A percentile compares a stretch with the other conserved stretches of the same genome.
These are phyloP conservation scores for Pterocles burchelli DNA, from an alignment of 2,113 vertebrate genomes.

Conservation along the genomic window DNA sequence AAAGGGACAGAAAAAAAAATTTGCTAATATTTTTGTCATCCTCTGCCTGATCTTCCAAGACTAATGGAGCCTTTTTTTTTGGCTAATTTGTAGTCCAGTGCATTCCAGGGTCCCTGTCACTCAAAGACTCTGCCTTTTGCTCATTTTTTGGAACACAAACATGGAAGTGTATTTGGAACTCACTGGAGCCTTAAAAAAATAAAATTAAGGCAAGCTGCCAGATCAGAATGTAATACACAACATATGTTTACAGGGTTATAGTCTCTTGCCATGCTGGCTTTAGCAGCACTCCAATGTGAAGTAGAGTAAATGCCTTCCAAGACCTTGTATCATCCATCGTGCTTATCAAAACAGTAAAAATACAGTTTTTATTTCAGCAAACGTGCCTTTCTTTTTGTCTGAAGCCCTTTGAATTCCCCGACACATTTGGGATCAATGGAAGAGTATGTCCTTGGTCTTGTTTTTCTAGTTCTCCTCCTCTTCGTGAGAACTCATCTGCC, in stretches of 20 bases:
- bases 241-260: conserved; percentile 57
- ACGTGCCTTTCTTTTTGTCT: conserved; percentile 30
- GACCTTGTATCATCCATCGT: conserved; percentile 23
- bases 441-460: not conserved
- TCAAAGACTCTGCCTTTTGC: not conserved
- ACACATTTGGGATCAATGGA: not conserved
- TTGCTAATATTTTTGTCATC: conserved; percentile 26
- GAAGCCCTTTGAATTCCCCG: conserved; percentile 8
- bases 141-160: conserved; percentile 55
- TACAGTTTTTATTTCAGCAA: conserved; percentile 1
- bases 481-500: not conserved
- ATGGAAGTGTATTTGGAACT: conserved; percentile 60
- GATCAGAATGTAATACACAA: conserved; percentile 69
- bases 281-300: conserved; percentile 46
- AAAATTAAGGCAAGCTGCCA: conserved; percentile 68
- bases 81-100: not conserved
- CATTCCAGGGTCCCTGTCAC: not conserved
- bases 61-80: not conserved
- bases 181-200: conserved; percentile 5
- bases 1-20: not conserved
- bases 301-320: conserved; percentile 62
- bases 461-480: not conserved
- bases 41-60: not conserved
- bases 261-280: conserved; percentile 50
- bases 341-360: conserved; percentile 50